Percentiles rank a stretch among this genome's conserved stretches.
Conservation (phyloP, 1,140 invertebrate species). For the Kradibia gibbosae region DNA sequence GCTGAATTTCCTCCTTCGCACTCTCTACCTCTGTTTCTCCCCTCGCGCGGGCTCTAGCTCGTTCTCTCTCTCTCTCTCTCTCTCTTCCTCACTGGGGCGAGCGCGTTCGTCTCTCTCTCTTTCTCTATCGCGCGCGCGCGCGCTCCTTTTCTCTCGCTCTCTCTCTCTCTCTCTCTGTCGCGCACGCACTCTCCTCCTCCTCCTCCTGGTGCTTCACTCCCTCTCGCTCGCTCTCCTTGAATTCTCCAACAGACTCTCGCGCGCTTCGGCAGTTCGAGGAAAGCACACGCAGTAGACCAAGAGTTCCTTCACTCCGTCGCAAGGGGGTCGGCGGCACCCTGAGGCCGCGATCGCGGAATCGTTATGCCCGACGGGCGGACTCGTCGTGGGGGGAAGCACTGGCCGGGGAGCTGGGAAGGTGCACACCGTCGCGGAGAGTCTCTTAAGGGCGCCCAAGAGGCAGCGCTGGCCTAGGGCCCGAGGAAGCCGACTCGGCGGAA, state of each 20-base stretch:
- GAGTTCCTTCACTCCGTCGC: not conserved
- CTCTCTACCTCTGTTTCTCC: conserved; percentile 10
- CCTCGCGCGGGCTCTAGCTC: conserved; percentile 1
- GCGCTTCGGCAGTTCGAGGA: not conserved
- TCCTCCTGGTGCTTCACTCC: too few relatives aligned
- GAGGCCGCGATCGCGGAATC: not conserved
- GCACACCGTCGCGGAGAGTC: not conserved
- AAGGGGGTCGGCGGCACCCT: not conserved
- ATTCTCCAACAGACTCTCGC: too few relatives aligned
- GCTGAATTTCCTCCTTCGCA: conserved; percentile 1
- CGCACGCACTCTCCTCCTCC: too few relatives aligned
- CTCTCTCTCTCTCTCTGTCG: not conserved
- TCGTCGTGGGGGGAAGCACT: not conserved
- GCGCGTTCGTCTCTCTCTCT: not conserved
- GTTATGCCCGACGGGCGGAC: not conserved
- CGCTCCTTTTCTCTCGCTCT: conserved; percentile 12
- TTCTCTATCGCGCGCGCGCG: conserved; percentile 11
- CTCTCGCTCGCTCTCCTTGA: conserved; percentile 30
- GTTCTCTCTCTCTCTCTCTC: conserved; percentile 24
- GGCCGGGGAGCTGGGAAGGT: not conserved
- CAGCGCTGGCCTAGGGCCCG: not conserved
- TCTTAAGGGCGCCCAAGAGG: too few relatives aligned
- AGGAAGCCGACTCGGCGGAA: too few relatives aligned
- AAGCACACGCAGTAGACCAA: conserved; percentile 9
- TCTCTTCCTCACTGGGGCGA: conserved; percentile 9